These are phyloP conservation scores for Autographa gamma DNA, from an alignment of 2,888 invertebrate species.

Conservation along the genomic window DNA sequence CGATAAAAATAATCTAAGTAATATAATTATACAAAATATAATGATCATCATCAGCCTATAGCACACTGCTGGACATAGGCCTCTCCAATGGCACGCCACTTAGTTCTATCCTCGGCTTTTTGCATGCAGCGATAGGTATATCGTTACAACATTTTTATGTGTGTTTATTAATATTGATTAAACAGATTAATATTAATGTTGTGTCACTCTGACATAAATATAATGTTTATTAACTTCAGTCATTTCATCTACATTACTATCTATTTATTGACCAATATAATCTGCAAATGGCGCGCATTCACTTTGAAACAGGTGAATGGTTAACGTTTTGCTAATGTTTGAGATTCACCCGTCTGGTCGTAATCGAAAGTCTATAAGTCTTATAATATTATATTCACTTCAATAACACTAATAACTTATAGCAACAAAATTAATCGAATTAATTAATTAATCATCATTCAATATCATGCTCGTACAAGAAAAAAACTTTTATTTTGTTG, in stretches of 20 bases:
- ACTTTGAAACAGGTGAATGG: neutral
- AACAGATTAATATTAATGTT: neutral
- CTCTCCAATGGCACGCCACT: no score
- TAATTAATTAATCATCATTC: no score
- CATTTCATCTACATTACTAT: neutral
- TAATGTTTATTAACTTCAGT: neutral
- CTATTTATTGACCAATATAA: neutral
- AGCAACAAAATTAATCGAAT: neutral
- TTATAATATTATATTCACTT: neutral
- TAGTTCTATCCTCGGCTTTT: no score
- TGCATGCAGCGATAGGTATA: no score
- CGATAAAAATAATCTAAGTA: no score
- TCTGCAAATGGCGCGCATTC: slow-evolving; percentile 2
- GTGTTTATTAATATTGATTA: no score
- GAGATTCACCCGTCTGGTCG: neutral
- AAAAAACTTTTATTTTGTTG: no score
- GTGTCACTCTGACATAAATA: neutral
- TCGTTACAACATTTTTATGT: no score
- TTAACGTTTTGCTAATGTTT: neutral
- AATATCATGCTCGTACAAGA: no score
- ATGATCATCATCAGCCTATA: no score
- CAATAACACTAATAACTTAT: neutral
- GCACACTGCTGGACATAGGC: no score
- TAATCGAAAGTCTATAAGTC: neutral
- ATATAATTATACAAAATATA: no score